Evolutionary conservation across 1,140 invertebrate species (phyloP).

Genomic region (Diorhabda carinulata): DNA sequence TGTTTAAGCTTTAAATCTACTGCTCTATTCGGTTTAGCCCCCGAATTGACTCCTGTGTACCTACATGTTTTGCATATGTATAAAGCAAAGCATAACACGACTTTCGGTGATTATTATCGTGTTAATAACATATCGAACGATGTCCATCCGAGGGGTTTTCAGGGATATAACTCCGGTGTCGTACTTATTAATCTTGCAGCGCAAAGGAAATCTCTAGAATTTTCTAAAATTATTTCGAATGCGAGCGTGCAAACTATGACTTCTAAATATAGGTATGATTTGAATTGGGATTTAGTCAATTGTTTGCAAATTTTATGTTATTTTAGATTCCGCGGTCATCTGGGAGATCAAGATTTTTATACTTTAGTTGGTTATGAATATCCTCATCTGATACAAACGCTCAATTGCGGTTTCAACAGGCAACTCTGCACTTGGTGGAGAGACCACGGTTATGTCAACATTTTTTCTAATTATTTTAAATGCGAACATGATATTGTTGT

Average conservation of each 20-base stretch:
- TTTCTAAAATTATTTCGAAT: constrained; percentile 22
- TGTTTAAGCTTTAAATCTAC: constrained; percentile 46
- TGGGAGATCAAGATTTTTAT: constrained; percentile 88
- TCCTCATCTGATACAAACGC: constrained; percentile 68
- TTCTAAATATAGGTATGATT: constrained; percentile 14
- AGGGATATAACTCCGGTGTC: constrained; percentile 81
- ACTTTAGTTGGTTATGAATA: constrained; percentile 68
- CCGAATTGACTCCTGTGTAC: constrained; percentile 78
- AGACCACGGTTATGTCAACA: constrained; percentile 69
- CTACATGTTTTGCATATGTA: constrained; percentile 71
- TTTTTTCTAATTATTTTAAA: constrained; percentile 72
- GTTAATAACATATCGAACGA: constrained; percentile 22
- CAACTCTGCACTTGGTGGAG: constrained; percentile 85
- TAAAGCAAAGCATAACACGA: constrained; percentile 40
- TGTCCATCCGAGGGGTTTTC: constrained; percentile 57
- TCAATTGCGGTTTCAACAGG: constrained; percentile 81
- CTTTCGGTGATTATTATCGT: constrained; percentile 45
- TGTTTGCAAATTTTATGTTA: background rate
- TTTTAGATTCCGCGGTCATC: constrained; percentile 57
- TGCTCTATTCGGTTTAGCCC: constrained; percentile 71
- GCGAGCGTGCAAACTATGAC: constrained; percentile 10
- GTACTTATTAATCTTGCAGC: constrained; percentile 69
- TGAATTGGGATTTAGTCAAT: too few relatives aligned
- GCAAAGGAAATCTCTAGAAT: constrained; percentile 59
- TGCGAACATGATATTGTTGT: constrained; percentile 70